phyloP scores from a whole-genome alignment of 2,113 vertebrate species.

The Polyodon spathula region DNA sequence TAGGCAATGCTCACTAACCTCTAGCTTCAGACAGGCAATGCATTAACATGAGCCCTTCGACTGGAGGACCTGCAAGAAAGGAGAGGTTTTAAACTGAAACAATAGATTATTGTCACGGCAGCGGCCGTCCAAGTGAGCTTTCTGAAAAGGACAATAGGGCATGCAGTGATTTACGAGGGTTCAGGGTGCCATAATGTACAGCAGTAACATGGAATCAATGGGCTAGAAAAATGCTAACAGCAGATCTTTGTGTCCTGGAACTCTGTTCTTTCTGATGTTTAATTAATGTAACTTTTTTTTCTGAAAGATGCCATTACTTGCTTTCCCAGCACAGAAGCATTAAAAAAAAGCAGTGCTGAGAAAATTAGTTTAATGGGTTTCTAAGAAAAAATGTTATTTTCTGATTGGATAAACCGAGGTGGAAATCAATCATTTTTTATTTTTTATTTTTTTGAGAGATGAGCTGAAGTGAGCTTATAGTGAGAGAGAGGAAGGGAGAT shows the following conservation, averaged over 20 bases:
- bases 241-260: slow-evolving; percentile 61
- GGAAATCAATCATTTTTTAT: neutral
- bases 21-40: slow-evolving; percentile 37
- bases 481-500: neutral
- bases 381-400: neutral
- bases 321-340: neutral
- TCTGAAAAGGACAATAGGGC: slow-evolving; percentile 60
- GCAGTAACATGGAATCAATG: slow-evolving; percentile 72
- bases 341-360: neutral
- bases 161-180: slow-evolving; percentile 66
- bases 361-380: slow-evolving; percentile 1
- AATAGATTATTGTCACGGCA: slow-evolving; percentile 63
- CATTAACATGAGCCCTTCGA: slow-evolving; percentile 37
- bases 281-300: slow-evolving; percentile 58
- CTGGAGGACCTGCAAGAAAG: slow-evolving; percentile 37
- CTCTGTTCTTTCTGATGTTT: slow-evolving; percentile 57
- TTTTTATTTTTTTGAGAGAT: slow-evolving; percentile 27
- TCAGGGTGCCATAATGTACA: slow-evolving; percentile 61
- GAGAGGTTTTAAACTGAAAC: slow-evolving; percentile 52
- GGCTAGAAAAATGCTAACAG: slow-evolving; percentile 75
- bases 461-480: neutral
- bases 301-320: too few relatives aligned
- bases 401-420: neutral
- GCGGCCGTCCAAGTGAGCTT: slow-evolving; percentile 47
- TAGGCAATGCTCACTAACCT: slow-evolving; percentile 25